Evolutionary conservation across 1,140 invertebrate species (phyloP).

Genomic region (Mizuhopecten yessoensis): DNA sequence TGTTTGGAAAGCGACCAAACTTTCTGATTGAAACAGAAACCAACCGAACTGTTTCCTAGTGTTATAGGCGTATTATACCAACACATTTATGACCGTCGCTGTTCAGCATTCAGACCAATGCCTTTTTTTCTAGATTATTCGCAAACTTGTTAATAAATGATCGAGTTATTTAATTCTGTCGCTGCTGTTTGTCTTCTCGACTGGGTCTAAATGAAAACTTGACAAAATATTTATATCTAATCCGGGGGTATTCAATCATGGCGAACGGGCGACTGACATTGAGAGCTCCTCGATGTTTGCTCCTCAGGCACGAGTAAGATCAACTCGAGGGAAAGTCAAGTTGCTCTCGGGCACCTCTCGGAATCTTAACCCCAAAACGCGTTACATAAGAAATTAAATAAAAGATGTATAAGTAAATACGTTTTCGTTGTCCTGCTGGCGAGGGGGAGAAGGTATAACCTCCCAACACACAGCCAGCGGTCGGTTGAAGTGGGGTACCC

Average conservation of each 20-base stretch:
- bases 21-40: not conserved
- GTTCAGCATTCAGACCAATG: not conserved
- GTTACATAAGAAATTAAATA: slow-evolving; percentile 46
- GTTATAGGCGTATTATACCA: not conserved
- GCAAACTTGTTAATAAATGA: slow-evolving; percentile 50
- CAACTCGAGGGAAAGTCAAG: slow-evolving; percentile 55
- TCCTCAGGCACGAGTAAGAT: slow-evolving; percentile 45
- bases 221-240: slow-evolving; percentile 49
- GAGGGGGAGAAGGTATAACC: not conserved
- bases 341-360: slow-evolving; percentile 36
- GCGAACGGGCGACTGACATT: slow-evolving; percentile 48
- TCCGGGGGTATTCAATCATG: slow-evolving; percentile 41
- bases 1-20: not conserved
- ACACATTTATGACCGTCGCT: not conserved
- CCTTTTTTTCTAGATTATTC: not conserved
- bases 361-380: slow-evolving; percentile 49
- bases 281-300: slow-evolving; percentile 47
- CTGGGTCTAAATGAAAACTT: slow-evolving; percentile 50
- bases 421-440: not conserved
- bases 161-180: slow-evolving; percentile 41
- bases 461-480: not conserved
- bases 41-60: not conserved
- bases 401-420: not conserved
- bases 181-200: not conserved
- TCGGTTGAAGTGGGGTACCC: not conserved